Evolutionary conservation across 2,797 vertebrate genomes (phyloP).

Genomic region (Phylloscopus collybita): DNA sequence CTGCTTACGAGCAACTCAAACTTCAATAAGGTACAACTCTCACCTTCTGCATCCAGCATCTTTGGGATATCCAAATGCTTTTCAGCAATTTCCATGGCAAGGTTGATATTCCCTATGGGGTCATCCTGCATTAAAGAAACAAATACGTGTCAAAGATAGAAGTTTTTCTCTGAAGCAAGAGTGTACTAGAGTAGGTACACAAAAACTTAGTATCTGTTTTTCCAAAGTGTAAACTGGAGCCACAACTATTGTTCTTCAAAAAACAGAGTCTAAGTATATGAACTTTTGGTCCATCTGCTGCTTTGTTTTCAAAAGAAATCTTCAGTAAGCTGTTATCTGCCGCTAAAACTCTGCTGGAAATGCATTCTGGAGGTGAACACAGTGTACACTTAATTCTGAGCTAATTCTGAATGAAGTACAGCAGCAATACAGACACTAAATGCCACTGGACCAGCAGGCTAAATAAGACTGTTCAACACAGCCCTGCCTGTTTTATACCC

Average conservation of each 20-base stretch:
- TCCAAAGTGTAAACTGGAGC: neutral
- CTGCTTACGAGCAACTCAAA: neutral
- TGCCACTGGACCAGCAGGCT: neutral
- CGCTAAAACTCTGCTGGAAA: neutral
- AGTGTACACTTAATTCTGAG: neutral
- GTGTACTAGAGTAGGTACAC: neutral
- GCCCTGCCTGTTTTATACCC: neutral
- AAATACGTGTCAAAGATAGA: slow-evolving; percentile 43
- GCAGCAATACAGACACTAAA: neutral
- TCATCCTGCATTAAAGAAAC: slow-evolving; percentile 87
- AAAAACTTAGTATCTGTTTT: neutral
- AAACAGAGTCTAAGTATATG: neutral
- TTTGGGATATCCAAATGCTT: slow-evolving; percentile 99
- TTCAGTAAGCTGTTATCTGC: neutral
- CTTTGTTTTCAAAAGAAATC: neutral
- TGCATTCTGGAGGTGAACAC: neutral
- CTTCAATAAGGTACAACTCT: neutral
- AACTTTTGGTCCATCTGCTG: neutral
- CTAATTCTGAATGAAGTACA: neutral
- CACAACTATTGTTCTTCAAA: neutral
- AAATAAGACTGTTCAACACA: neutral
- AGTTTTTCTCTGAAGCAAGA: neutral
- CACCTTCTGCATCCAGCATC: slow-evolving; percentile 99
- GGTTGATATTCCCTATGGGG: slow-evolving; percentile 94
- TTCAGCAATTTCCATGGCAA: slow-evolving; percentile 98